These are phyloP conservation scores for Reinhardtius hippoglossoides DNA, from an alignment of 2,113 vertebrate genomes.

Conservation along the genomic window DNA sequence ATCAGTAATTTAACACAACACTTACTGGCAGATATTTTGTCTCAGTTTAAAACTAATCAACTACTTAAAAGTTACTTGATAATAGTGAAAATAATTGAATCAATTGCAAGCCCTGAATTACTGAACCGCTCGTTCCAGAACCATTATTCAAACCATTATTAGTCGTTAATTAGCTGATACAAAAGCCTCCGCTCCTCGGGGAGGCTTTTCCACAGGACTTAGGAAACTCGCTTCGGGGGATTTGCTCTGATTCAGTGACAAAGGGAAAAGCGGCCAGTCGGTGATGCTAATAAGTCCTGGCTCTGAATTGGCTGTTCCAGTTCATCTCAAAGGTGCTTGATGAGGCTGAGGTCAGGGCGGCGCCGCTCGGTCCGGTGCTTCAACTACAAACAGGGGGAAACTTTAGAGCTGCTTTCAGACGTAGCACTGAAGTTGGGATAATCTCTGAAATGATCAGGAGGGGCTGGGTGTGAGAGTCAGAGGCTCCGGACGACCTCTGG, in stretches of 20 bases:
- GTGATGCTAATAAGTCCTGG: slow-evolving; percentile 1
- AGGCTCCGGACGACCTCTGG: no score
- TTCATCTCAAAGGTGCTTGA: slow-evolving; percentile 5
- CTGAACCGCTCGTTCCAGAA: background rate
- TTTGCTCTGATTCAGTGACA: background rate
- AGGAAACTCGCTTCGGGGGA: background rate
- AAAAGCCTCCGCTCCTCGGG: background rate
- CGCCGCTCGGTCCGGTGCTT: background rate
- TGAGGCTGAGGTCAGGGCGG: background rate
- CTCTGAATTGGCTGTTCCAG: background rate
- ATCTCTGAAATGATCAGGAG: no score
- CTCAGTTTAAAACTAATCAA: background rate
- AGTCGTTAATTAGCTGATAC: background rate
- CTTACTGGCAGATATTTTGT: background rate
- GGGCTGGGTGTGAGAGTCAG: no score
- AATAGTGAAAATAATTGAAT: background rate
- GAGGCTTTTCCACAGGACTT: background rate
- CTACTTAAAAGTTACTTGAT: background rate
- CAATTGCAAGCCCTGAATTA: background rate
- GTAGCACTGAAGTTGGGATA: no score
- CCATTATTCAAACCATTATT: background rate
- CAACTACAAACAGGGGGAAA: background rate
- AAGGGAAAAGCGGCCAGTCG: background rate
- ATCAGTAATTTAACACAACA: background rate
- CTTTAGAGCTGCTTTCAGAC: no score